A percentile compares a stretch with the other conserved stretches of the same genome.
Evolutionary conservation across 1,140 invertebrate species (phyloP).

Genomic region (Vollenhovia emeryi): DNA sequence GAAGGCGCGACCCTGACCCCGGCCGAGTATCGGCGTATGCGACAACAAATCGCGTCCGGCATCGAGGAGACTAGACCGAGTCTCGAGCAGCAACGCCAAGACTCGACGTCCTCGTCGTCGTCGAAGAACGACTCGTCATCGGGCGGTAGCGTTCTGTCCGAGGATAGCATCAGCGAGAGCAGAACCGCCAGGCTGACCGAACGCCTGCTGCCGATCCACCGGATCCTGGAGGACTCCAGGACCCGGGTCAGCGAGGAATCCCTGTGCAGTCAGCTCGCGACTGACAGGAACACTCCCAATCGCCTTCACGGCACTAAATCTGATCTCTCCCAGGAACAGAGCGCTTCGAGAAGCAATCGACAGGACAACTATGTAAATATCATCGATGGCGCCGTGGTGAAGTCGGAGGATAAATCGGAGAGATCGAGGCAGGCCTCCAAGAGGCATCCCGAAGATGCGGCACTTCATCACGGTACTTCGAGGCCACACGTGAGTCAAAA

Average conservation of each 20-base stretch:
- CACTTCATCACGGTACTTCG: background rate
- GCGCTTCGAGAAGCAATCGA: slow-evolving; percentile 59
- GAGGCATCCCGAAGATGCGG: background rate
- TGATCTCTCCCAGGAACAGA: slow-evolving; percentile 62
- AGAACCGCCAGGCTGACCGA: slow-evolving; percentile 76
- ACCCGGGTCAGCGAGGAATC: slow-evolving; percentile 81
- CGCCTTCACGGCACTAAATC: slow-evolving; percentile 63
- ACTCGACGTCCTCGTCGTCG: slow-evolving; percentile 47
- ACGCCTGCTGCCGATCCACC: slow-evolving; percentile 81
- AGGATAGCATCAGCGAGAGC: slow-evolving; percentile 48
- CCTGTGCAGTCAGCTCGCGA: slow-evolving; percentile 63
- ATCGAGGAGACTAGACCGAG: slow-evolving; percentile 57
- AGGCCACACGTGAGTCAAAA: slow-evolving; percentile 4
- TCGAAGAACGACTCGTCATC: slow-evolving; percentile 41
- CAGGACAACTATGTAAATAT: slow-evolving; percentile 15
- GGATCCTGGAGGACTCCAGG: slow-evolving; percentile 81
- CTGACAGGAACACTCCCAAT: slow-evolving; percentile 76
- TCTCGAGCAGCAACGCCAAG: slow-evolving; percentile 48
- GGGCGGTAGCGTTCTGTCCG: slow-evolving; percentile 18
- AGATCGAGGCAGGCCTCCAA: slow-evolving; percentile 30
- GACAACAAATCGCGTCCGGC: slow-evolving; percentile 41
- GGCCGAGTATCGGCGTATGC: slow-evolving; percentile 74
- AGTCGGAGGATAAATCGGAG: background rate
- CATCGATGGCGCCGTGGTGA: slow-evolving; percentile 7
- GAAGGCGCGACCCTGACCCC: slow-evolving; percentile 79